Evolutionary conservation across 2,797 vertebrate species (phyloP).

Genomic region (Lithobates pipiens): DNA sequence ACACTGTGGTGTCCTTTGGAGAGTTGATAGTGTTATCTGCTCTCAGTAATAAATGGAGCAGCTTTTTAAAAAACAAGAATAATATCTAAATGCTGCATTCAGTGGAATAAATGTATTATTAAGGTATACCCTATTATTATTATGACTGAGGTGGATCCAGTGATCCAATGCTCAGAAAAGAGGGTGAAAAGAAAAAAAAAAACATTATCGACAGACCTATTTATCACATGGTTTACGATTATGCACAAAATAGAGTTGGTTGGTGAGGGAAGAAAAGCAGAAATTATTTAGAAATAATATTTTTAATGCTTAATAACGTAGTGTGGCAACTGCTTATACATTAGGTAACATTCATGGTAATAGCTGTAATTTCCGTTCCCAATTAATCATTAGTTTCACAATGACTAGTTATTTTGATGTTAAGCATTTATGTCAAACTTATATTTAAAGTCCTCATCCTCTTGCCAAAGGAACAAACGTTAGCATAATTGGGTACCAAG

Average conservation of each 20-base stretch:
- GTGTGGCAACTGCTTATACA: slow-evolving; percentile 64
- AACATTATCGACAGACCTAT: no score
- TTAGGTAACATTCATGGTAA: slow-evolving; percentile 63
- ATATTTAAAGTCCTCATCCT: neutral
- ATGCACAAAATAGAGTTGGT: neutral
- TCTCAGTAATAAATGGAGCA: no score
- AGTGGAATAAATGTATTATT: no score
- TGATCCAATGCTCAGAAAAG: no score
- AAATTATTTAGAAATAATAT: neutral
- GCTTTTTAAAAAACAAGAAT: no score
- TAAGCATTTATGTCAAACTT: neutral
- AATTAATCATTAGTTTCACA: slow-evolving; percentile 67
- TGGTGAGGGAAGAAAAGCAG: neutral
- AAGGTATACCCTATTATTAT: no score
- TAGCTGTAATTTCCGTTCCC: slow-evolving; percentile 69
- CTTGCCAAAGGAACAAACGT: neutral
- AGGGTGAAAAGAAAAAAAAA: no score
- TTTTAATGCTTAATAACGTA: neutral
- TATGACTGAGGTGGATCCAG: no score
- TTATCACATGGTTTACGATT: slow-evolving; percentile 7
- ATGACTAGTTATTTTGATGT: slow-evolving; percentile 64
- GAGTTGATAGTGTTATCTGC: neutral
- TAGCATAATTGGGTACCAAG: neutral
- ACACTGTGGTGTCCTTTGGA: neutral
- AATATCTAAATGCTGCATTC: no score